Conservation (phyloP, 2,113 vertebrate genomes). For the Amblyornis subalaris region DNA sequence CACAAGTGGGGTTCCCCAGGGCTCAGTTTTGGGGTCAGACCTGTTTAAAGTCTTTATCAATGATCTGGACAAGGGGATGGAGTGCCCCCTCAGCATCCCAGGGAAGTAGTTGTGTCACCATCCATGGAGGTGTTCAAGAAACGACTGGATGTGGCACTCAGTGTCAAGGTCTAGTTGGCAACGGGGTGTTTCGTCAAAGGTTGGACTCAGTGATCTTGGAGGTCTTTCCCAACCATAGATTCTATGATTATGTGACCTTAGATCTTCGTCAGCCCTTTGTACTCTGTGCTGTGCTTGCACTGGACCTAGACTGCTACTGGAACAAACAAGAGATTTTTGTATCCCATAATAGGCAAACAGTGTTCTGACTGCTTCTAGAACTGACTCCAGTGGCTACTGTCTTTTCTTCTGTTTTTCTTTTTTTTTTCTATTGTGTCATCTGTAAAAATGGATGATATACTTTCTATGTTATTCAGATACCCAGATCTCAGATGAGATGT, state of each 20-base stretch:
- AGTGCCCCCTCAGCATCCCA: not conserved
- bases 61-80: not conserved
- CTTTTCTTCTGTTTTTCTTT: not conserved
- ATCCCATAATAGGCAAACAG: not conserved
- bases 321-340: not conserved
- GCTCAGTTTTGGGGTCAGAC: not conserved
- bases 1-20: not conserved
- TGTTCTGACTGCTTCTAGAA: not conserved
- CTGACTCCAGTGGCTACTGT: not conserved
- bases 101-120: not conserved
- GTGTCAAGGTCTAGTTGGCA: not conserved
- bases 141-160: not conserved
- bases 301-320: not conserved
- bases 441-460: not conserved
- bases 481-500: not conserved
- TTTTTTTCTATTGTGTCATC: not conserved
- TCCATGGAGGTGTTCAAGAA: not conserved
- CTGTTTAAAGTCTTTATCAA: fast-evolving
- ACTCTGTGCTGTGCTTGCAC: not conserved
- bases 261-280: not conserved
- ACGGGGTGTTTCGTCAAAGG: fast-evolving
- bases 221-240: not conserved
- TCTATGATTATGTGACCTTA: not conserved
- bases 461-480: not conserved
- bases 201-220: not conserved